Conservation (phyloP, 2,797 vertebrate genomes). For the Cynodonichthys magdalenae region DNA sequence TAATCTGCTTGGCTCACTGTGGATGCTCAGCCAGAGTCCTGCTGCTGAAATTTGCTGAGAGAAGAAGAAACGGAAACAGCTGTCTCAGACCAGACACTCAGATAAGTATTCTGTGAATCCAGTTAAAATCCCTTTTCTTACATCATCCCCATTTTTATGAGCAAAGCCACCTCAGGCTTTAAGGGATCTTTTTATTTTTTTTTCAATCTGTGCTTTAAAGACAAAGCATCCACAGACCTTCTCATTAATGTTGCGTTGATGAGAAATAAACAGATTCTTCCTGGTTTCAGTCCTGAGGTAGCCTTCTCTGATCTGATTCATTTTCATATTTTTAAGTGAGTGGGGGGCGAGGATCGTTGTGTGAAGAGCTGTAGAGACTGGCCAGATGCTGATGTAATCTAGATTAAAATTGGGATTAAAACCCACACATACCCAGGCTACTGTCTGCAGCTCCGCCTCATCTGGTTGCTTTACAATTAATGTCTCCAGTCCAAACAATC, state of each 20-base stretch:
- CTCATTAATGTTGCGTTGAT: slow-evolving; percentile 10
- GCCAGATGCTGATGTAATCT: slow-evolving; percentile 75
- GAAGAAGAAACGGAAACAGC: slow-evolving; percentile 36
- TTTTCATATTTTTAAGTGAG: slow-evolving; percentile 24
- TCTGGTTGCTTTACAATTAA: slow-evolving; percentile 34
- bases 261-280: slow-evolving; percentile 22
- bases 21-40: slow-evolving; percentile 50
- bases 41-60: slow-evolving; percentile 25
- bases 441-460: slow-evolving; percentile 35
- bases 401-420: slow-evolving; percentile 74
- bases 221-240: background rate
- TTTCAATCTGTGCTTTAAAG: slow-evolving; percentile 2
- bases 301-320: slow-evolving; percentile 9
- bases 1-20: slow-evolving; percentile 39
- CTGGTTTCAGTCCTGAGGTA: slow-evolving; percentile 10
- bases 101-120: slow-evolving; percentile 42
- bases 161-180: slow-evolving; percentile 14
- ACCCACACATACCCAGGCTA: slow-evolving; percentile 11
- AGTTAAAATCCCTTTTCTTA: slow-evolving; percentile 45
- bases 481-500: slow-evolving; percentile 18
- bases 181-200: background rate
- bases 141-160: slow-evolving; percentile 48
- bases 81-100: slow-evolving; percentile 26
- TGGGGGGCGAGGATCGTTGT: slow-evolving; percentile 27
- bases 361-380: slow-evolving; percentile 31